phyloP scores from a whole-genome alignment of 2,888 invertebrate species.

The Coecobrya sp. region DNA sequence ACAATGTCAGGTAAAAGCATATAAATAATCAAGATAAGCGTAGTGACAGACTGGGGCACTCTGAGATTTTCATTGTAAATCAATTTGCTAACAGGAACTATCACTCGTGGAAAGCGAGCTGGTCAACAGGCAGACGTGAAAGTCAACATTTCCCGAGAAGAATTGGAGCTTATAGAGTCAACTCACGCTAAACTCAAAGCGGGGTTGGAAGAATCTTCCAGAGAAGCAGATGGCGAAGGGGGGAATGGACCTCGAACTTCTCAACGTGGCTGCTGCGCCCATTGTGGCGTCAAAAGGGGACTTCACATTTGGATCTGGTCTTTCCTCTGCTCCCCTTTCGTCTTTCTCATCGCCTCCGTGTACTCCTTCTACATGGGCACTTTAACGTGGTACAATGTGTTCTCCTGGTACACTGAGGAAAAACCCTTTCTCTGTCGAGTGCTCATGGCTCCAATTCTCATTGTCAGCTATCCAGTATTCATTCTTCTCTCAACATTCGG shows the following conservation, averaged over 20 bases:
- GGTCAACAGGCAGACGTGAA: slow-evolving; percentile 92
- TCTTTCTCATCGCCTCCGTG: slow-evolving; percentile 90
- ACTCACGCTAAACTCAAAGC: slow-evolving; percentile 87
- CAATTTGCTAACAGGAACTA: slow-evolving; percentile 90
- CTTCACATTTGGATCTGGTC: slow-evolving; percentile 91
- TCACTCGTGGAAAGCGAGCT: slow-evolving; percentile 92
- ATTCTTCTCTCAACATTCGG: slow-evolving; percentile 91
- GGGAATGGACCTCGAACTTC: slow-evolving; percentile 53
- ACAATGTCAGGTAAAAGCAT: slow-evolving; percentile 74
- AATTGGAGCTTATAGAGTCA: slow-evolving; percentile 91
- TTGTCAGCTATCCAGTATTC: slow-evolving; percentile 91
- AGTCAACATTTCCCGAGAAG: slow-evolving; percentile 92
- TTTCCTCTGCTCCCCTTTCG: slow-evolving; percentile 91
- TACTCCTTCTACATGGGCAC: slow-evolving; percentile 93
- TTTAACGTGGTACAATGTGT: slow-evolving; percentile 93
- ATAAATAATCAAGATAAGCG: neutral
- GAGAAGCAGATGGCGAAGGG: neutral
- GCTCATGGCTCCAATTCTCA: slow-evolving; percentile 91
- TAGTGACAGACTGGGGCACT: neutral
- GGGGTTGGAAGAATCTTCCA: slow-evolving; percentile 81
- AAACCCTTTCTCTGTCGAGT: slow-evolving; percentile 90
- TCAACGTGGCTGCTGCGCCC: slow-evolving; percentile 82
- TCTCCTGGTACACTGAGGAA: slow-evolving; percentile 91
- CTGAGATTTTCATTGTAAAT: neutral
- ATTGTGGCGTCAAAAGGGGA: slow-evolving; percentile 89